phyloP scores from a whole-genome alignment of 2,113 vertebrate genomes.

The Pterophyllum scalare region DNA sequence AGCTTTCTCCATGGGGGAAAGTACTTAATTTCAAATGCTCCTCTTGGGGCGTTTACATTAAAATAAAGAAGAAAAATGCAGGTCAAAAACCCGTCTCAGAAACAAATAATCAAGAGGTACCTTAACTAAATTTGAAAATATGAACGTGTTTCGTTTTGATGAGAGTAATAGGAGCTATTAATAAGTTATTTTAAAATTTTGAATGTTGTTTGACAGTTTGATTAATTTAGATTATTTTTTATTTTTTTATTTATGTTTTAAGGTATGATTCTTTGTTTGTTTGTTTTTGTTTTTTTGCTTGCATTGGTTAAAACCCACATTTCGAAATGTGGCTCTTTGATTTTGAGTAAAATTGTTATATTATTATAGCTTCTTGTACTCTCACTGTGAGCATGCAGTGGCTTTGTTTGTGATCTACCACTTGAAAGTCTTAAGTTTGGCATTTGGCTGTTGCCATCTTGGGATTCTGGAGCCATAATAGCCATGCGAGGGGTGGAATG shows the following conservation, averaged over 20 bases:
- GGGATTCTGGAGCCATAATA: not conserved
- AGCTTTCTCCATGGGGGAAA: not conserved
- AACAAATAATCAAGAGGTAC: not conserved
- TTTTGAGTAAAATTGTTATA: too few species aligned
- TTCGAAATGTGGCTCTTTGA: too few species aligned
- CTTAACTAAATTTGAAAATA: not conserved
- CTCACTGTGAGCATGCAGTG: not conserved
- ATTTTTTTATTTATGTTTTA: not conserved
- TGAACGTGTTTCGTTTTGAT: not conserved
- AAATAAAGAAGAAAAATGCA: not conserved
- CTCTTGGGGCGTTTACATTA: not conserved
- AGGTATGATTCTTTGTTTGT: not conserved
- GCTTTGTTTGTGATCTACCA: not conserved
- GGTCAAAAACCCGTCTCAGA: not conserved
- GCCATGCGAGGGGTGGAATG: not conserved
- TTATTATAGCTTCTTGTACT: not conserved
- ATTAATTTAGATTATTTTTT: not conserved
- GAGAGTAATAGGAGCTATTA: not conserved
- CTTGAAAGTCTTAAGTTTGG: not conserved
- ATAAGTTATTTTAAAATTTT: not conserved
- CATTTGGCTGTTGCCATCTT: not conserved
- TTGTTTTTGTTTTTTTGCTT: not conserved
- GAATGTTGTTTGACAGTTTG: not conserved
- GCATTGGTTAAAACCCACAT: too few species aligned
- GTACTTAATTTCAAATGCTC: slow-evolving; percentile 20